phyloP scores from a whole-genome alignment of 2,888 invertebrate species.

The Chloromyia formosa region DNA sequence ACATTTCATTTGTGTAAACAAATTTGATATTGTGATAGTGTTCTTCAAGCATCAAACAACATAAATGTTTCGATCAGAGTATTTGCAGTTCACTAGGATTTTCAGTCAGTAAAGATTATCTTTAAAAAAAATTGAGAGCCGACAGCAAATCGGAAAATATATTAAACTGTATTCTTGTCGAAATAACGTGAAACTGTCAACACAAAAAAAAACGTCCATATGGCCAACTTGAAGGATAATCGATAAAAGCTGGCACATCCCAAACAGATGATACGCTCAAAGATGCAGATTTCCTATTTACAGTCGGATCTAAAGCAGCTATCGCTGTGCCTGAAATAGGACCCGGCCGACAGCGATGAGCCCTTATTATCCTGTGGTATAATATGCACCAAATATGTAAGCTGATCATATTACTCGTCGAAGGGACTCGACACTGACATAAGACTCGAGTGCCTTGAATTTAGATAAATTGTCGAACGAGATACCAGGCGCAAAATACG shows the following conservation, averaged over 20 bases:
- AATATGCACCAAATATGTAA: conserved; percentile 27
- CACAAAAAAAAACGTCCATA: no score
- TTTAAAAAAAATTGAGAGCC: no score
- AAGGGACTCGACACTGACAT: background rate
- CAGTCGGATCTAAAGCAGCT: no score
- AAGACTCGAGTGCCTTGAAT: background rate
- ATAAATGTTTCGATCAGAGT: no score
- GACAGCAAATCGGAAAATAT: no score
- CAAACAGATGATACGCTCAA: conserved; percentile 23
- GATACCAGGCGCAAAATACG: background rate
- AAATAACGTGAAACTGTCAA: no score
- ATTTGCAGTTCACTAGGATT: no score
- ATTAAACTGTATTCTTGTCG: no score
- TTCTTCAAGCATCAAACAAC: background rate
- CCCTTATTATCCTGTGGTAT: conserved; percentile 21
- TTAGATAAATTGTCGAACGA: background rate
- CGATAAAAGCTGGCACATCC: background rate
- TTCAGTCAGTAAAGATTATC: no score
- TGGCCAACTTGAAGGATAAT: no score
- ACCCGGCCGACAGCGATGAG: conserved; percentile 28
- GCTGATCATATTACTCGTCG: conserved; percentile 32
- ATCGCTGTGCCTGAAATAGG: conserved; percentile 8
- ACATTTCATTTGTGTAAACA: conserved; percentile 7
- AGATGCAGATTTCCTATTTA: background rate
- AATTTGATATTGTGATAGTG: background rate